A percentile compares a stretch with the other conserved stretches of the same genome.
Evolutionary conservation across 2,113 vertebrate genomes (phyloP).

Genomic region (Chrysochloris asiatica): DNA sequence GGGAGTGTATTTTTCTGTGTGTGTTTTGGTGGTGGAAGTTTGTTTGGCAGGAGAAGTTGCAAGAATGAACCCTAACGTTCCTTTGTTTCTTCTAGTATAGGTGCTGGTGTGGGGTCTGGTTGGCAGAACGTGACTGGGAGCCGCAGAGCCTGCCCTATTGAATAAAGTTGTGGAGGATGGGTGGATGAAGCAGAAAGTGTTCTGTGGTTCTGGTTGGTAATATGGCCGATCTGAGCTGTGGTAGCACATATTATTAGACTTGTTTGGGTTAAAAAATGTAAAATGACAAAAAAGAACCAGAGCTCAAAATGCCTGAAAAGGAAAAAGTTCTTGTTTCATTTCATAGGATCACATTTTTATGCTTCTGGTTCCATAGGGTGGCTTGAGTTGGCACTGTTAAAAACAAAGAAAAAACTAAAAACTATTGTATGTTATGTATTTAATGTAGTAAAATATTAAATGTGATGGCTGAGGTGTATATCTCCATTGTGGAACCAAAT

Average conservation of each 20-base stretch:
- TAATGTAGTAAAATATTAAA: neutral
- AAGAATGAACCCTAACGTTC: neutral
- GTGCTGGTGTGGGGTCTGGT: fast-evolving
- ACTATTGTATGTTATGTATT: neutral
- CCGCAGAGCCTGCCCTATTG: fast-evolving
- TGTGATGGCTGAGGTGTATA: neutral
- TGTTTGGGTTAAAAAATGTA: constrained; percentile 61
- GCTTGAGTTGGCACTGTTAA: neutral
- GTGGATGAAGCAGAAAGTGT: constrained; percentile 1
- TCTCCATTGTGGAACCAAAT: neutral
- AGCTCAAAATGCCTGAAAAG: neutral
- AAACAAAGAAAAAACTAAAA: neutral
- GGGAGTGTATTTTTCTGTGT: neutral
- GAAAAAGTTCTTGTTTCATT: neutral
- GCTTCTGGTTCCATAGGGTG: neutral
- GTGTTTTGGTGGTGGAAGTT: neutral
- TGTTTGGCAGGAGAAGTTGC: constrained; percentile 41
- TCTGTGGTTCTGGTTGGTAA: constrained; percentile 13
- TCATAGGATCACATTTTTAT: neutral
- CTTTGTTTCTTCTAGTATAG: neutral
- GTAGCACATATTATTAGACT: constrained; percentile 50
- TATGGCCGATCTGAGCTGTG: constrained; percentile 64
- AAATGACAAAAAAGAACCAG: constrained; percentile 1
- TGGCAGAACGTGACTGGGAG: neutral
- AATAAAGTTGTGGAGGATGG: neutral